A percentile compares a stretch with the other conserved stretches of the same genome.
phyloP scores from a whole-genome alignment of 2,113 vertebrate genomes.

The sheep (Ovis aries) region DNA sequence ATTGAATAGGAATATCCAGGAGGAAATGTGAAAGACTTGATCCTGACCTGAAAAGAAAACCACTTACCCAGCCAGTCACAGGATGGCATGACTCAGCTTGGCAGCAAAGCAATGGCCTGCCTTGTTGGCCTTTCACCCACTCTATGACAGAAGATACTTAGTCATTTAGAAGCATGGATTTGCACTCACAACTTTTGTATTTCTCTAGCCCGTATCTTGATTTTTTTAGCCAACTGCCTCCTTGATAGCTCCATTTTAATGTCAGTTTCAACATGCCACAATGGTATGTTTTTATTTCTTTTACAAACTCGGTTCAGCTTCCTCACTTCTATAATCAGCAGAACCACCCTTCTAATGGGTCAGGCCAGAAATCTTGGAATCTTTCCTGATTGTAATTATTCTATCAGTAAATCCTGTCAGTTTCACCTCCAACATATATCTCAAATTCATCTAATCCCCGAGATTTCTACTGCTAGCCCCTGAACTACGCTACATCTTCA shows the following conservation, averaged over 20 bases:
- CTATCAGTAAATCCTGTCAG: background rate
- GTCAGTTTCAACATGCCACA: background rate
- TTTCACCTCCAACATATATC: background rate
- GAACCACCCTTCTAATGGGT: background rate
- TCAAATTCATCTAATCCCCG: background rate
- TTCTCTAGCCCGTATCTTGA: background rate
- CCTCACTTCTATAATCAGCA: background rate
- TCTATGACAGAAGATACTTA: background rate
- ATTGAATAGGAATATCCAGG: background rate
- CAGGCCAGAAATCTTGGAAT: background rate
- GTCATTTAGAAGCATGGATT: background rate
- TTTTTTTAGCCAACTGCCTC: background rate
- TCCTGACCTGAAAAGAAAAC: background rate
- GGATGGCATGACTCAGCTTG: background rate
- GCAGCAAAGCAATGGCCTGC: background rate
- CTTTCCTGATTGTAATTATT: background rate
- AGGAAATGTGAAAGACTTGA: background rate
- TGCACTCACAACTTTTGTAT: background rate
- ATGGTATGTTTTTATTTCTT: background rate
- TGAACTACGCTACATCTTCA: background rate
- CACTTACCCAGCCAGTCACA: background rate
- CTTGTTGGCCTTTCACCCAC: no score
- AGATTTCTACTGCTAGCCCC: background rate
- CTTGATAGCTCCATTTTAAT: background rate
- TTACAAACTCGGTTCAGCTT: background rate